phyloP scores from a whole-genome alignment of 1,140 invertebrate genomes.

The Gryon sp. region DNA sequence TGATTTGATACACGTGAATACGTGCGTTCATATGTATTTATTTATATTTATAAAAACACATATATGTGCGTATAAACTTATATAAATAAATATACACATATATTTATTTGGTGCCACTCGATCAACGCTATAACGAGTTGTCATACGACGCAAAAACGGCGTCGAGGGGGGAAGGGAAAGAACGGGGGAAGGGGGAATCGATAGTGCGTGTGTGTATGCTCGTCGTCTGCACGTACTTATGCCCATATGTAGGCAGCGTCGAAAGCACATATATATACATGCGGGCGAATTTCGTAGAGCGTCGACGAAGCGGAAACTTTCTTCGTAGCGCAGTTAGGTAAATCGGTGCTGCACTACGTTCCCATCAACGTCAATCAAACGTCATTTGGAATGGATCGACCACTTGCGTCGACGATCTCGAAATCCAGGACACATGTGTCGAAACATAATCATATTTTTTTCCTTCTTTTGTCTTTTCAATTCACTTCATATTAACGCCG shows the following conservation, averaged over 20 bases:
- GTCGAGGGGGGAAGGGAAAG: too few species aligned
- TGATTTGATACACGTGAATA: slow-evolving; percentile 43
- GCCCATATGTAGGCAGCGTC: slow-evolving; percentile 54
- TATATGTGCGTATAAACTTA: slow-evolving; percentile 27
- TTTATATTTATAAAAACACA: background rate
- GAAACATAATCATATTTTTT: slow-evolving; percentile 59
- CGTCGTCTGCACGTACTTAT: slow-evolving; percentile 55
- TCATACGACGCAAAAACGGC: slow-evolving; percentile 61
- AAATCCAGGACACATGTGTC: slow-evolving; percentile 64
- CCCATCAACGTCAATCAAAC: slow-evolving; percentile 65
- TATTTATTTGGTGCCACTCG: slow-evolving; percentile 62
- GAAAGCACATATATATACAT: slow-evolving; percentile 51
- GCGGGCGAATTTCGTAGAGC: slow-evolving; percentile 65
- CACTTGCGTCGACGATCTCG: slow-evolving; percentile 60
- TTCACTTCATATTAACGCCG: slow-evolving; percentile 40
- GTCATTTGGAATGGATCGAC: slow-evolving; percentile 65
- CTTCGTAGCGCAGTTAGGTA: slow-evolving; percentile 65
- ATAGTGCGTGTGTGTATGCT: slow-evolving; percentile 48
- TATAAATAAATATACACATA: slow-evolving; percentile 43
- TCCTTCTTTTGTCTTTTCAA: slow-evolving; percentile 44
- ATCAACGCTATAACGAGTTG: slow-evolving; percentile 67
- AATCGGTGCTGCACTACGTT: slow-evolving; percentile 60
- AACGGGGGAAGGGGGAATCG: slow-evolving; percentile 43
- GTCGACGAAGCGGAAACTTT: slow-evolving; percentile 64
- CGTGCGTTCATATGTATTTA: too few species aligned